Conservation (phyloP, 2,888 invertebrate species). For the Volucella zonaria region DNA sequence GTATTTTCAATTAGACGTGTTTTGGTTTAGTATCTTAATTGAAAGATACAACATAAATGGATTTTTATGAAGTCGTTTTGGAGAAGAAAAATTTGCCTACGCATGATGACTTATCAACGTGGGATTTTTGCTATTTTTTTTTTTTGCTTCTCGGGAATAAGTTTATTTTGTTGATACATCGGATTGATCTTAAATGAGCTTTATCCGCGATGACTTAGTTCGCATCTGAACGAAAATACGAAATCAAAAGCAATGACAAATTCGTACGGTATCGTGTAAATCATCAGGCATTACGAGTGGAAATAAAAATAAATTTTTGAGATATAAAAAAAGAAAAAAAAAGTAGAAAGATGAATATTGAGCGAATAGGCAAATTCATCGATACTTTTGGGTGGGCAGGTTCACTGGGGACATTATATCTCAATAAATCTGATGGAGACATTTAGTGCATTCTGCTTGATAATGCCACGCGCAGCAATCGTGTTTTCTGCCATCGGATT, state of each 20-base stretch:
- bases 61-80: conserved; percentile 3
- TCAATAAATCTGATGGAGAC: too few species aligned
- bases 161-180: conserved; percentile 16
- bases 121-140: conserved; percentile 1
- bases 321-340: too few species aligned
- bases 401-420: too few species aligned
- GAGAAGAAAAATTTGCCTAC: too few species aligned
- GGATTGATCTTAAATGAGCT: conserved; percentile 48
- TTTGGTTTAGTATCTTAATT: conserved; percentile 10
- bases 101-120: neutral
- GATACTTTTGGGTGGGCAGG: too few species aligned
- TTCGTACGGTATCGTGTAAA: conserved; percentile 17
- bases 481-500: too few species aligned
- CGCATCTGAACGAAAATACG: neutral
- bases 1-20: conserved; percentile 40
- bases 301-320: too few species aligned
- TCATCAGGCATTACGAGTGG: neutral
- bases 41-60: conserved; percentile 5
- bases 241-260: conserved; percentile 30
- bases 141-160: neutral
- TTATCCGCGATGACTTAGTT: conserved; percentile 14
- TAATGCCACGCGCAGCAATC: too few species aligned
- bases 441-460: too few species aligned
- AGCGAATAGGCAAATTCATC: too few species aligned
- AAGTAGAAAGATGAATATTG: too few species aligned